A percentile compares a stretch with the other conserved stretches of the same genome.
phyloP scores from a whole-genome alignment of 2,797 vertebrate species.

The Ispidina picta region DNA sequence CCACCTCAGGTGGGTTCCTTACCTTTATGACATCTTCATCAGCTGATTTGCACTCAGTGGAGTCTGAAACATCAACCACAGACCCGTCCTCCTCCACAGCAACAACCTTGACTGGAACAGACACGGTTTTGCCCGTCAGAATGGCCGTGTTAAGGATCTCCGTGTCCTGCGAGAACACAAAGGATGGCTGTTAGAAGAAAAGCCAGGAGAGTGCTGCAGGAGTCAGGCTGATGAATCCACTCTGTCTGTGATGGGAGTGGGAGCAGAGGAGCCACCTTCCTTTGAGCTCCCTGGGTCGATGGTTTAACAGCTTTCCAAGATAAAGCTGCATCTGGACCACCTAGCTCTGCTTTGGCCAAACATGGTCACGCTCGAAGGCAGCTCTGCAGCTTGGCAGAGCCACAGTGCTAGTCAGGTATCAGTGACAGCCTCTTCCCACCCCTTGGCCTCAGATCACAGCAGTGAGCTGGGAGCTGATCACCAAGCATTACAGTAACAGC shows the following conservation, averaged over 20 bases:
- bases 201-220: accelerated
- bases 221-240: neutral
- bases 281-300: accelerated
- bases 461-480: neutral
- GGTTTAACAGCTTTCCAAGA: neutral
- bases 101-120: constrained; percentile 78
- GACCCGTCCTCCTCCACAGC: constrained; percentile 79
- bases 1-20: accelerated
- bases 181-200: accelerated
- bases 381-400: neutral
- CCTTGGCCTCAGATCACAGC: neutral
- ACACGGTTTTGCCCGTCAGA: constrained; percentile 76
- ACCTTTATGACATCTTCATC: constrained; percentile 82
- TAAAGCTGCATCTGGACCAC: neutral
- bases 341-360: neutral
- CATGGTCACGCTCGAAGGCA: accelerated
- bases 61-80: constrained; percentile 72
- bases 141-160: constrained; percentile 82
- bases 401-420: accelerated
- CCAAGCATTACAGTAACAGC: neutral
- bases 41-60: constrained; percentile 75
- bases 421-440: neutral
- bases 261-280: neutral
- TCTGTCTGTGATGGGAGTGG: neutral
- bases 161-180: constrained; percentile 68